Percentiles rank a stretch among this genome's conserved stretches.
phyloP scores from a whole-genome alignment of 2,797 vertebrate genomes.

The Brachyalestes nurse region DNA sequence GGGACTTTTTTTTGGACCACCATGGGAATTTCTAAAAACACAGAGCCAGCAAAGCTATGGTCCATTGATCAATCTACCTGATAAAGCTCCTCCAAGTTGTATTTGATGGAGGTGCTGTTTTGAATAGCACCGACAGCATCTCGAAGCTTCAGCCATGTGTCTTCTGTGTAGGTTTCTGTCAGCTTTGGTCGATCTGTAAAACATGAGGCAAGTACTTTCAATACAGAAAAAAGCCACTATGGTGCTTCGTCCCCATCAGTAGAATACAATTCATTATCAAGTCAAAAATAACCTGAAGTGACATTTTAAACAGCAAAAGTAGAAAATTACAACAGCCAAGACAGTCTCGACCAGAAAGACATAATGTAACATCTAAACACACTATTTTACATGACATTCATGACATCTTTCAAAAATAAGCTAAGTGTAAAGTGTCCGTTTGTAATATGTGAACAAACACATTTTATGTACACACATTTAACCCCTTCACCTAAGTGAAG shows the following conservation, averaged over 20 bases:
- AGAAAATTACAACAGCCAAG: no score
- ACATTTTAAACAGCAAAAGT: no score
- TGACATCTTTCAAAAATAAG: no score
- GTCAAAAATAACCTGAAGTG: no score
- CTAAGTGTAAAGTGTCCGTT: no score
- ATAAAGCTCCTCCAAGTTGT: slow-evolving; percentile 98
- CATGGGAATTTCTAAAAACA: not conserved
- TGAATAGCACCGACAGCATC: slow-evolving; percentile 97
- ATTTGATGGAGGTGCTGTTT: slow-evolving; percentile 98
- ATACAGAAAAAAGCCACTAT: not conserved
- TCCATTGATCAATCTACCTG: slow-evolving; percentile 80
- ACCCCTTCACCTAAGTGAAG: no score
- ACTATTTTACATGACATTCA: no score
- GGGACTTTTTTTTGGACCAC: no score
- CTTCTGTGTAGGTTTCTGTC: slow-evolving; percentile 96
- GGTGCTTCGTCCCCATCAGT: not conserved
- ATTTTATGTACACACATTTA: no score
- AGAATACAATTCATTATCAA: not conserved
- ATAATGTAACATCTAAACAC: no score
- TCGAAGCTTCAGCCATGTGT: slow-evolving; percentile 98
- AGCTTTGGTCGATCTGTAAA: slow-evolving; percentile 94
- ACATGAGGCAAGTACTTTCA: slow-evolving; percentile 4
- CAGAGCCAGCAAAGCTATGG: not conserved
- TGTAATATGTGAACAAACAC: no score
- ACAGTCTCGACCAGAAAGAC: no score